phyloP scores from a whole-genome alignment of 1,140 invertebrate species.

The Drosophila nannoptera region DNA sequence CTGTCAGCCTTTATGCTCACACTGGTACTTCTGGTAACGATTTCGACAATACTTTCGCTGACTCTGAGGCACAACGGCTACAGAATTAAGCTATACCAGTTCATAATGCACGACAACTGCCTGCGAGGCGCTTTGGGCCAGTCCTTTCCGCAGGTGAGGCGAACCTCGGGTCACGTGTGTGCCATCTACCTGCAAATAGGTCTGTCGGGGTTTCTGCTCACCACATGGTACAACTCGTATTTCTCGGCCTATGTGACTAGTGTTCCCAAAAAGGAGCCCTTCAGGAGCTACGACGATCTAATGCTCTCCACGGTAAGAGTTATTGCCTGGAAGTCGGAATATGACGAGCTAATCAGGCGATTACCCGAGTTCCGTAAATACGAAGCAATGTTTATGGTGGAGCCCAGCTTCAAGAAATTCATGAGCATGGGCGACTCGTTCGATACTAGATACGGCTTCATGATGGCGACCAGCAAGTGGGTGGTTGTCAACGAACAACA shows the following conservation, averaged over 20 bases:
- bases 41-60: conserved; percentile 36
- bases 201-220: conserved; percentile 56
- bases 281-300: conserved; percentile 50
- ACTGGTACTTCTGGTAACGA: conserved; percentile 30
- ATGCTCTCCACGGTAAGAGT: conserved; percentile 40
- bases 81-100: conserved; percentile 16
- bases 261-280: conserved; percentile 23
- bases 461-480: conserved; percentile 62
- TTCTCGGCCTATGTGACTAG: conserved; percentile 66
- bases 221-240: conserved; percentile 63
- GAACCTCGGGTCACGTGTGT: conserved; percentile 37
- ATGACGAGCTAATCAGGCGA: conserved; percentile 22
- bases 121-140: conserved; percentile 60
- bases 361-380: conserved; percentile 33
- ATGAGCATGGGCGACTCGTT: conserved; percentile 58
- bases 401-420: conserved; percentile 39
- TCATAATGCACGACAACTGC: conserved; percentile 56
- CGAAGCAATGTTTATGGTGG: conserved; percentile 44
- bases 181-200: conserved; percentile 61
- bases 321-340: conserved; percentile 54
- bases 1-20: neutral
- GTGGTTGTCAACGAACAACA: conserved; percentile 56
- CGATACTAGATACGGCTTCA: conserved; percentile 57
- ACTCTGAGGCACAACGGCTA: conserved; percentile 47
- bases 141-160: conserved; percentile 42